Evolutionary conservation across 2,888 invertebrate genomes (phyloP).

Genomic region (Xanthorhoe spadicearia): DNA sequence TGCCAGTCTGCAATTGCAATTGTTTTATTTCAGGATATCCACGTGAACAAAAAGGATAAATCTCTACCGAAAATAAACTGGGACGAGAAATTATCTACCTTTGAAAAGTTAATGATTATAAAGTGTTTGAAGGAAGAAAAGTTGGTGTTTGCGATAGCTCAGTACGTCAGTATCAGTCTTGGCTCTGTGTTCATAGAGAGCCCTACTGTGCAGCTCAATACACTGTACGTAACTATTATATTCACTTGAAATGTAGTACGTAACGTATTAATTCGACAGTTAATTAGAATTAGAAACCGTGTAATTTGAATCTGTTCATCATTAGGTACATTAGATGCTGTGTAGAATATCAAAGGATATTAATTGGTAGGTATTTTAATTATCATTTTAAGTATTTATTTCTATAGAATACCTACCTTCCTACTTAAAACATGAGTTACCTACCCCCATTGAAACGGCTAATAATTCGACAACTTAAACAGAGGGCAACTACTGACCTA

Average conservation of each 20-base stretch:
- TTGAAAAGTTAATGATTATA: conserved; percentile 93
- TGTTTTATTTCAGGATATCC: conserved; percentile 77
- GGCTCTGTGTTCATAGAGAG: conserved; percentile 93
- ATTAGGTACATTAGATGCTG: too few relatives aligned
- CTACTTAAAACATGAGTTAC: too few relatives aligned
- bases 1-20: not conserved
- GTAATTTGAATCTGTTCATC: not conserved
- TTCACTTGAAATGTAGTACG: not conserved
- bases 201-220: conserved; percentile 88
- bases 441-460: too few relatives aligned
- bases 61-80: conserved; percentile 78
- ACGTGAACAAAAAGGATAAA: conserved; percentile 74
- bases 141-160: conserved; percentile 91
- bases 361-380: too few relatives aligned
- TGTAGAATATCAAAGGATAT: too few relatives aligned
- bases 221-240: conserved; percentile 76
- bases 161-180: conserved; percentile 90
- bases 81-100: conserved; percentile 86
- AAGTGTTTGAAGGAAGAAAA: conserved; percentile 92
- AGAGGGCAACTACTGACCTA: too few relatives aligned
- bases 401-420: too few relatives aligned
- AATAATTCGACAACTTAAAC: too few relatives aligned
- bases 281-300: too few relatives aligned
- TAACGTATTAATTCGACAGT: too few relatives aligned
- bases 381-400: too few relatives aligned